Evolutionary conservation across 2,113 vertebrate species (phyloP), one percentile per base, ranked within the genome.

Genomic region (Pelodiscus sinensis): DNA sequence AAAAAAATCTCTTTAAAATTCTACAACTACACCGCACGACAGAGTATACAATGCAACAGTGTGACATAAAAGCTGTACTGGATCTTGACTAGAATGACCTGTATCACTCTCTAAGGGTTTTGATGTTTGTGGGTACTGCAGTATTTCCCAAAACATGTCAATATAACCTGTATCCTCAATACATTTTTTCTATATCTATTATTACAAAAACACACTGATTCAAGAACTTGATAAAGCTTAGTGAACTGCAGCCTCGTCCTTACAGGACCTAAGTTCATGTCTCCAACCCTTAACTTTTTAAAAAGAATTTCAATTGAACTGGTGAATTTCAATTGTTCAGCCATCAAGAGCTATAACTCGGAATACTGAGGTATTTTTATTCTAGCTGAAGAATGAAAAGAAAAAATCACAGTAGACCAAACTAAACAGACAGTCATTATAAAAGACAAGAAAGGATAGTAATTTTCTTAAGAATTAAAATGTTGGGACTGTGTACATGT

Each of bases 171-270:
- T 35, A 35, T 57, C 83, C 79, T 50, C 24, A 84, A 5, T 44
- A 52, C 81, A 29, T 6, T 4, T 84, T 78, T 55, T 79, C 10
- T 24, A 60, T 57, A 14, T 52, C 22, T 15, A 62, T 16, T 62
- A 7, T 19, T 13, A 22, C 3, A n/a, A 38, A 54, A 21, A 22
- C 50, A 68, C 31, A 60, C 2, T 38, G 5, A 75, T 52, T 55
- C 21, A n/a, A 35, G 65, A 78, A 88, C 78, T 56, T 91, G 89
- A 91, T 8, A 91, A 86, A 87, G 78, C 90, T 94, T 95, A 94
- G 92, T 91, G 85, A 31, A 78, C 95, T 92, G 82, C 52, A 89
- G 58, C 9, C 44, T 44, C 44, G 6, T 44, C 44, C 44, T 44
- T 44, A 44, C 44, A 44, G 44, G 44, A 44, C 44, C 44, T 5